Evolutionary conservation across 2,797 vertebrate species (phyloP).

Genomic region (Clarias laeviceps): DNA sequence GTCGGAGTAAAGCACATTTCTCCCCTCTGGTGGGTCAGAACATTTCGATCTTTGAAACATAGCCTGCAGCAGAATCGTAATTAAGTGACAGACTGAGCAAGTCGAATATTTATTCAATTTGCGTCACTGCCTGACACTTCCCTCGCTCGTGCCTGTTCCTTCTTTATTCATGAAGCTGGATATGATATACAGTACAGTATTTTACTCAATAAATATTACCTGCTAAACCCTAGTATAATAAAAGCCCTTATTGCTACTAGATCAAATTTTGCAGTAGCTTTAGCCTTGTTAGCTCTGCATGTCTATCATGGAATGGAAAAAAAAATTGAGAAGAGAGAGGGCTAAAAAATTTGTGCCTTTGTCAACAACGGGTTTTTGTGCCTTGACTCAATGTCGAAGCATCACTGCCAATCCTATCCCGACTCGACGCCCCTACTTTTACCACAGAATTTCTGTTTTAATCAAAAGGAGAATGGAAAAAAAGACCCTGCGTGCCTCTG

Average conservation of each 20-base stretch:
- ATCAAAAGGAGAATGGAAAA: constrained; percentile 92
- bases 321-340: constrained; percentile 42
- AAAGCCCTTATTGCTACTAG: constrained; percentile 61
- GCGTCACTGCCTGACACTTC: constrained; percentile 35
- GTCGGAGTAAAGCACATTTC: constrained; percentile 47
- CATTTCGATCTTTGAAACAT: constrained; percentile 51
- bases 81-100: constrained; percentile 57
- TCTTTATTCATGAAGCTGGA: constrained; percentile 34
- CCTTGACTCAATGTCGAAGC: constrained; percentile 63
- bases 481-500: constrained; percentile 86
- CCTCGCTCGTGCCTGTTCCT: constrained; percentile 23
- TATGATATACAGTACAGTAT: constrained; percentile 36
- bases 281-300: constrained; percentile 54
- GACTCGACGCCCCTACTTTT: constrained; percentile 57
- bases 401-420: constrained; percentile 61
- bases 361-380: constrained; percentile 68
- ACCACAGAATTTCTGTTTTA: constrained; percentile 87
- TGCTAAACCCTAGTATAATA: constrained; percentile 55
- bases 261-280: constrained; percentile 58
- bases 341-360: constrained; percentile 56
- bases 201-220: constrained; percentile 51
- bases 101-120: constrained; percentile 55
- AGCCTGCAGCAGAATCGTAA: constrained; percentile 58
- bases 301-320: constrained; percentile 55
- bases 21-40: constrained; percentile 56